These are phyloP conservation scores for Siniperca scherzeri DNA, from an alignment of 2,797 vertebrate species.

Conservation along the genomic window DNA sequence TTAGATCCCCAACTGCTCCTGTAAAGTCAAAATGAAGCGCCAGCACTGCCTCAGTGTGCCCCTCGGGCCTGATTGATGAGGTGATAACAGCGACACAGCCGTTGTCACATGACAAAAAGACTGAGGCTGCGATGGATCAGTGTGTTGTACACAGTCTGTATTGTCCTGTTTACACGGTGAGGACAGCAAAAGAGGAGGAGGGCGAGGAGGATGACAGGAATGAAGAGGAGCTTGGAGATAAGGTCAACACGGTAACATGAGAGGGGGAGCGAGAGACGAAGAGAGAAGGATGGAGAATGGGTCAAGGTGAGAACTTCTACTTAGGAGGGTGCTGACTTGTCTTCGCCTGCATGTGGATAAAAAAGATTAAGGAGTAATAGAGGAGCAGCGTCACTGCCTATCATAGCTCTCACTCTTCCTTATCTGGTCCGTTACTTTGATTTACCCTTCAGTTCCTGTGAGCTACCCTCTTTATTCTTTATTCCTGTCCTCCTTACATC, in stretches of 20 bases:
- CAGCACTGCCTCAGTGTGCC: conserved; percentile 11
- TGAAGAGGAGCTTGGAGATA: conserved; percentile 45
- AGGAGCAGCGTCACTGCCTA: conserved; percentile 28
- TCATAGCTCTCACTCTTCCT: conserved; percentile 35
- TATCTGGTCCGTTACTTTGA: conserved; percentile 35
- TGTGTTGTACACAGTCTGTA: conserved; percentile 36
- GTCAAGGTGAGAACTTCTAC: conserved; percentile 69
- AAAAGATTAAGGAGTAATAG: conserved; percentile 55
- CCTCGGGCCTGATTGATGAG: conserved; percentile 72
- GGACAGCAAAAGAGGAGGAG: conserved; percentile 33
- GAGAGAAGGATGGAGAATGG: conserved; percentile 42
- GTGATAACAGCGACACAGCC: conserved; percentile 64
- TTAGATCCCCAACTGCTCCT: conserved; percentile 6
- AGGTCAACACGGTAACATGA: conserved; percentile 59
- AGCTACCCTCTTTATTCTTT: conserved; percentile 45
- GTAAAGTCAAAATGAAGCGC: conserved; percentile 6
- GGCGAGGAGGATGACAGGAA: conserved; percentile 32
- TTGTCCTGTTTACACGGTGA: conserved; percentile 51
- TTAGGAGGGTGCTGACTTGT: conserved; percentile 68
- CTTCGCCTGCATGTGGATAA: conserved; percentile 57
- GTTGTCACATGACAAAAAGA: conserved; percentile 66
- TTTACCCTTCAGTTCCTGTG: conserved; percentile 54
- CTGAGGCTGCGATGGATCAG: conserved; percentile 48
- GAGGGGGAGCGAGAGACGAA: conserved; percentile 22
- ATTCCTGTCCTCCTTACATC: conserved; percentile 57